Evolutionary conservation across 2,797 vertebrate genomes (phyloP), one percentile per base, ranked within the genome.

Genomic region (Sciaenops ocellatus): DNA sequence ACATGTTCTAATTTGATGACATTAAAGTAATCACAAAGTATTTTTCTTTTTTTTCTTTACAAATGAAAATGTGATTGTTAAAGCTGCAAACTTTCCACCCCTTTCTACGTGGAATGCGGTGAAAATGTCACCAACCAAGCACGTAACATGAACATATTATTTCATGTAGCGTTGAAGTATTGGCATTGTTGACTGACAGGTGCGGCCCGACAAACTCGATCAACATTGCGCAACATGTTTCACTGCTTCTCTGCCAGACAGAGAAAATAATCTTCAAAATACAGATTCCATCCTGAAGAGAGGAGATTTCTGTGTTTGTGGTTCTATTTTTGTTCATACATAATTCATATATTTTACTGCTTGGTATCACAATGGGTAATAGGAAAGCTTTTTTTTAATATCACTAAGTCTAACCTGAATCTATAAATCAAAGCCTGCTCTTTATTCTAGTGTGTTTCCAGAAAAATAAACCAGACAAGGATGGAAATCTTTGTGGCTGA

Each of bases 151-250:
- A 82, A 69, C 64, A 61, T 44, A 60, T 65, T n/a, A 78, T 82
- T 75, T 75, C 74, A 80, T 77, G n/a, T 56, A 78, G 55, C 6
- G 2, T 57, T 42, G 62, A 72, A 66, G 73, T 62, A 11, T 18
- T 17, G 50, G 54, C 7, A 74, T 85, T 89, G 80, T 83, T 87
- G 46, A 17, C 24, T 65, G 56, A 75, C 34, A 74, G 85, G 78
- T 76, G 77, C 1, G 46, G 71, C 69, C 52, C 1, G 64, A 76
- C 52, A 77, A 78, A 86, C 78, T 54, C 2, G 1, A 78, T 67
- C 52, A 55, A 20, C 55, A 30, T 60, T 74, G 64, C 13, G 0
- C 26, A 69, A 80, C 42, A 74, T 12, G 52, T 69, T 60, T 44
- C 26, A n/a, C 26, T 61, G 56, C 65, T 44, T 38, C 12, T 24